Evolutionary conservation across 2,113 vertebrate species (phyloP).

Genomic region (Cynoglossus semilaevis): DNA sequence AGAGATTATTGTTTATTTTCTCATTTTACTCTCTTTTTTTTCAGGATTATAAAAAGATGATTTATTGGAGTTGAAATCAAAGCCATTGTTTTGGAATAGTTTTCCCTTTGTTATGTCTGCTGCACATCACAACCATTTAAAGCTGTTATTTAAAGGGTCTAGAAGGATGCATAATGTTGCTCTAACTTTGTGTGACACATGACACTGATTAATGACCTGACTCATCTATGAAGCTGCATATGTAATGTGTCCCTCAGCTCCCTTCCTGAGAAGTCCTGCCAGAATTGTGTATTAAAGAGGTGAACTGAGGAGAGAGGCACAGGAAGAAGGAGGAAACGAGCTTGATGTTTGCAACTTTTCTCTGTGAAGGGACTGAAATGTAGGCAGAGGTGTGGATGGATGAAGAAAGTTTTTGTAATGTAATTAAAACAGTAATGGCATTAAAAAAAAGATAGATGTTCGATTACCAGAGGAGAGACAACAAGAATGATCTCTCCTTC

Average conservation of each 20-base stretch:
- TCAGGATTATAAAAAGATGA: no score
- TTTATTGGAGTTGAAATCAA: no score
- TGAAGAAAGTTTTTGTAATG: constrained; percentile 7
- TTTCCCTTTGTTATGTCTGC: no score
- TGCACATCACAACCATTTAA: no score
- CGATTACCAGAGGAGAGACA: constrained; percentile 28
- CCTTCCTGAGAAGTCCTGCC: constrained; percentile 14
- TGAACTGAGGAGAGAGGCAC: constrained; percentile 27
- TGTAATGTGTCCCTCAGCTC: constrained; percentile 28
- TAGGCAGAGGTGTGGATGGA: neutral
- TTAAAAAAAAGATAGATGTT: constrained; percentile 49
- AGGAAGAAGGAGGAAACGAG: constrained; percentile 4
- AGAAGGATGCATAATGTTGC: constrained; percentile 15
- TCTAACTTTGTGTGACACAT: constrained; percentile 47
- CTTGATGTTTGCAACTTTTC: constrained; percentile 42
- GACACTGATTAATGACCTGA: constrained; percentile 76
- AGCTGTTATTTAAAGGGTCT: no score
- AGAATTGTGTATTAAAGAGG: constrained; percentile 20
- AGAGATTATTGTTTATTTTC: no score
- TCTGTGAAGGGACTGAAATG: no score
- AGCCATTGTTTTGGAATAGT: no score
- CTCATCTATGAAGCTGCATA: constrained; percentile 26
- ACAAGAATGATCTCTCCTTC: constrained; percentile 53
- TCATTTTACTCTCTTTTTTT: no score
- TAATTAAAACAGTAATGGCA: constrained; percentile 22